A percentile compares a stretch with the other conserved stretches of the same genome.
These are phyloP conservation scores for Lasioglossum baleicum DNA, from an alignment of 1,140 invertebrate species.

Conservation along the genomic window DNA sequence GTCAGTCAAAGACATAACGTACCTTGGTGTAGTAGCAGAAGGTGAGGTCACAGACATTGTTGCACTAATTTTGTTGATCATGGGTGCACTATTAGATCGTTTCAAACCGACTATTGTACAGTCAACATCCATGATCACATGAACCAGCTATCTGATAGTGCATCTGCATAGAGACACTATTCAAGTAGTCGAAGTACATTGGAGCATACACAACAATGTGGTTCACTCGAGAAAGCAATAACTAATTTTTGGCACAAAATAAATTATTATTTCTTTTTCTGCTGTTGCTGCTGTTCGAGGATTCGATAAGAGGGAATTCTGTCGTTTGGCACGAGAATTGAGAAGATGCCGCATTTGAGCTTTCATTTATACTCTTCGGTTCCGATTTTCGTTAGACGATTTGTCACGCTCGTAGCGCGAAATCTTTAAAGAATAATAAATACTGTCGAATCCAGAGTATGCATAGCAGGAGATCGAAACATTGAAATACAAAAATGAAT, in stretches of 20 bases:
- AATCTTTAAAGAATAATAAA: constrained; percentile 8
- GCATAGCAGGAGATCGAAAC: constrained; percentile 18
- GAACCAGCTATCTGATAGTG: constrained; percentile 19
- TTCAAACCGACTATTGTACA: constrained; percentile 84
- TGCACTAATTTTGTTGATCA: constrained; percentile 86
- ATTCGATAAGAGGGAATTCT: constrained; percentile 13
- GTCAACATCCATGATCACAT: constrained; percentile 82
- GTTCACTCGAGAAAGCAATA: constrained; percentile 2
- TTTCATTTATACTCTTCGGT: constrained; percentile 43
- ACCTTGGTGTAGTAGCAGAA: constrained; percentile 78
- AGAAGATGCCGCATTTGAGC: constrained; percentile 41
- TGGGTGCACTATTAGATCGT: constrained; percentile 90
- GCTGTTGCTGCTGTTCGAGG: not conserved
- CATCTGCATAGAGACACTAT: constrained; percentile 29
- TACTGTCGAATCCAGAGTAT: not conserved
- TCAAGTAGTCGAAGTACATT: constrained; percentile 34
- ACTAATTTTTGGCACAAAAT: constrained; percentile 7
- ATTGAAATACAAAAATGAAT: constrained; percentile 7
- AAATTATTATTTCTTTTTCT: constrained; percentile 1
- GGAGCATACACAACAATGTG: constrained; percentile 24
- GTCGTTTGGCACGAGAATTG: constrained; percentile 16
- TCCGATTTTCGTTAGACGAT: constrained; percentile 20
- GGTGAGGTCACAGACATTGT: constrained; percentile 77
- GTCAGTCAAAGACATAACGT: not conserved
- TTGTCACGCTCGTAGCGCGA: constrained; percentile 22